A percentile compares a stretch with the other conserved stretches of the same genome.
phyloP scores from a whole-genome alignment of 2,797 vertebrate species.

The Pangasius mekongensis region DNA sequence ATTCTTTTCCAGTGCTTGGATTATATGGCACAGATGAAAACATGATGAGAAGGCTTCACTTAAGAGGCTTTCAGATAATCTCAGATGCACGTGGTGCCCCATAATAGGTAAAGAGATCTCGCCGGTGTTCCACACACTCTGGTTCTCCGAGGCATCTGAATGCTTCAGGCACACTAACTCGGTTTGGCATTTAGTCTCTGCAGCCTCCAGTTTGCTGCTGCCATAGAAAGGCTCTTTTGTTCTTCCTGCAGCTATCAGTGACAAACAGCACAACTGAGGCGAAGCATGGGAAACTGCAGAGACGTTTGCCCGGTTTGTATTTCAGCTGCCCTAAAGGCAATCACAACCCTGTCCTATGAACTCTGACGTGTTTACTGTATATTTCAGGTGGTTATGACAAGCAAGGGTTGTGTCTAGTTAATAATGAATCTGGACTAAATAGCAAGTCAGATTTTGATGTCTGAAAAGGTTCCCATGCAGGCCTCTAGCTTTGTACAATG shows the following conservation, averaged over 20 bases:
- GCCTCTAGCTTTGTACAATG: neutral
- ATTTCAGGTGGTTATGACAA: slow-evolving; percentile 9
- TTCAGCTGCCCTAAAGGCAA: slow-evolving; percentile 9
- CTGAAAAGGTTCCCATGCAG: neutral
- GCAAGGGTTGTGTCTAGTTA: neutral
- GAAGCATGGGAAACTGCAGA: slow-evolving; percentile 23
- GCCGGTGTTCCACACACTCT: slow-evolving; percentile 11
- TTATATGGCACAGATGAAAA: slow-evolving; percentile 15
- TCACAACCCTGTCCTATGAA: slow-evolving; percentile 8
- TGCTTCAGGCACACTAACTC: slow-evolving; percentile 41
- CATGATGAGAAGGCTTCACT: slow-evolving; percentile 31
- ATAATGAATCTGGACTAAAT: neutral
- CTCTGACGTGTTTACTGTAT: neutral
- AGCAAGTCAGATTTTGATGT: neutral
- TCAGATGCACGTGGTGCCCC: slow-evolving; percentile 20
- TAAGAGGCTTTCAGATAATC: slow-evolving; percentile 37
- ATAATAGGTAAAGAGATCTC: slow-evolving; percentile 34
- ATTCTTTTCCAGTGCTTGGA: slow-evolving; percentile 14
- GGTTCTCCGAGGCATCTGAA: slow-evolving; percentile 33
- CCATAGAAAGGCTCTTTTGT: slow-evolving; percentile 54
- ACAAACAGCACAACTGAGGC: slow-evolving; percentile 44
- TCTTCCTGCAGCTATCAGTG: slow-evolving; percentile 45
- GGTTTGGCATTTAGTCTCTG: slow-evolving; percentile 36
- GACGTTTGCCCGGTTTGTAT: neutral
- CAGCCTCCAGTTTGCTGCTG: slow-evolving; percentile 39